Percentiles rank a stretch among this genome's conserved stretches.
These are phyloP conservation scores for Phyllopteryx taeniolatus DNA, from an alignment of 2,113 vertebrate genomes.

Conservation along the genomic window DNA sequence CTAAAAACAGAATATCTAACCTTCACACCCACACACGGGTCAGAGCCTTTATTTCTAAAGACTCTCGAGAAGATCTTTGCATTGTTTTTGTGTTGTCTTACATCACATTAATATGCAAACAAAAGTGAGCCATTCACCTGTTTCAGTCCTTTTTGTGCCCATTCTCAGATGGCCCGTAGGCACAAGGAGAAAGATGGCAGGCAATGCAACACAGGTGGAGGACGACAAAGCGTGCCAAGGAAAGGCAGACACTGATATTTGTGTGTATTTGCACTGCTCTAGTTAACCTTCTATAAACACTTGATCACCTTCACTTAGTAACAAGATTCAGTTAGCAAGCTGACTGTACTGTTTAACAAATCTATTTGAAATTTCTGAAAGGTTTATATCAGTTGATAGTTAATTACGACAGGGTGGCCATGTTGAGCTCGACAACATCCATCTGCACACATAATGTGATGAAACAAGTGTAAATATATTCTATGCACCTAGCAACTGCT, in stretches of 20 bases:
- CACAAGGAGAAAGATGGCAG: slow-evolving; percentile 7
- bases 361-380: no score
- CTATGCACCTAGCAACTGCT: no score
- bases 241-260: slow-evolving; percentile 2
- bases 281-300: neutral
- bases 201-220: neutral
- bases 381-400: no score
- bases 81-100: neutral
- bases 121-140: neutral
- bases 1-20: neutral
- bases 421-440: no score
- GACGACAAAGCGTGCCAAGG: neutral
- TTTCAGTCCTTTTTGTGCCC: neutral
- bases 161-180: neutral
- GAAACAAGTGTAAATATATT: no score
- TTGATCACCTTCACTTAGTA: no score
- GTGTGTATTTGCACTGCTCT: neutral
- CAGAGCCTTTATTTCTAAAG: neutral
- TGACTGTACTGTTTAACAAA: no score
- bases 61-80: neutral
- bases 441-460: no score
- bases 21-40: neutral
- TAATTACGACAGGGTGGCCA: no score
- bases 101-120: neutral
- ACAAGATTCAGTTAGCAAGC: no score